These are phyloP conservation scores for Notolabrus celidotus DNA, from an alignment of 2,797 vertebrate species.

Conservation along the genomic window DNA sequence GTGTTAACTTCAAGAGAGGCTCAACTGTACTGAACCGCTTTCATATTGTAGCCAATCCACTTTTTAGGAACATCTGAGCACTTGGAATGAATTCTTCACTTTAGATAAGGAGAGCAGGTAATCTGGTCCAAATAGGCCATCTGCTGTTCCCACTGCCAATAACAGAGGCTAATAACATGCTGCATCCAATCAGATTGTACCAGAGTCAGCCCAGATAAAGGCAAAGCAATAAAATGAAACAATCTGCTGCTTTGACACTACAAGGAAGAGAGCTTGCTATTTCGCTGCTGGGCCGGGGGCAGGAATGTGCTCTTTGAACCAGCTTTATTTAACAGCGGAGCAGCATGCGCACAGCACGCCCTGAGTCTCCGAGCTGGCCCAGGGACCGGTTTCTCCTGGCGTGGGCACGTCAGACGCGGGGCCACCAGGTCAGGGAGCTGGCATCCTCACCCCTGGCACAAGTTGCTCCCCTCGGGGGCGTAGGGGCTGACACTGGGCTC, in stretches of 20 bases:
- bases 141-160: conserved; percentile 72
- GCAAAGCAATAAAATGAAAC: conserved; percentile 80
- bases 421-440: conserved; percentile 83
- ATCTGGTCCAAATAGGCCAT: conserved; percentile 76
- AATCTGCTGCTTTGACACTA: conserved; percentile 80
- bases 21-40: conserved; percentile 19
- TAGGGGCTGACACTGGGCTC: conserved; percentile 80
- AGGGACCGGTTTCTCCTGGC: conserved; percentile 71
- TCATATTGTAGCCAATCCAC: conserved; percentile 44
- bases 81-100: conserved; percentile 70
- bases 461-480: conserved; percentile 79
- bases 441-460: conserved; percentile 87
- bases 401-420: conserved; percentile 78
- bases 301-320: conserved; percentile 85
- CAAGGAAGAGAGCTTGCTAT: conserved; percentile 69
- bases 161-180: conserved; percentile 67
- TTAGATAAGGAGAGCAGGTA: conserved; percentile 78
- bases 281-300: conserved; percentile 67
- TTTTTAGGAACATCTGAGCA: conserved; percentile 63
- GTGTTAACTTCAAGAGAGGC: conserved; percentile 55
- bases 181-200: conserved; percentile 75
- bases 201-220: conserved; percentile 73
- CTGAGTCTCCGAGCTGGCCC: conserved; percentile 70
- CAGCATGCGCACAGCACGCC: conserved; percentile 78
- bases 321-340: conserved; percentile 79